Percentiles rank a stretch among this genome's conserved stretches.
Conservation (phyloP, 2,888 invertebrate genomes). For the Pimpla rufipes region DNA sequence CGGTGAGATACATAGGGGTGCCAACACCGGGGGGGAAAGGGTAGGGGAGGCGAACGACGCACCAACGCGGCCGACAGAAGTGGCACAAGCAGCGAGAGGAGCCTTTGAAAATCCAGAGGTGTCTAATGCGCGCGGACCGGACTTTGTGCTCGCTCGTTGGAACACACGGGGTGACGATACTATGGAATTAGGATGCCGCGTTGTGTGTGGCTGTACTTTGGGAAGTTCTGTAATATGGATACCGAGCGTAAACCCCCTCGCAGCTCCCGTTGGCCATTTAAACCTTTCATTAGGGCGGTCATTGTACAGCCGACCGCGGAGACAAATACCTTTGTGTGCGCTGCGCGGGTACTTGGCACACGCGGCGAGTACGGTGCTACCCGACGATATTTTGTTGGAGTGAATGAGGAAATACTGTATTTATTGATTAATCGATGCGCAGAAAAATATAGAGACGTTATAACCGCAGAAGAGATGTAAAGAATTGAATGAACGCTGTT, state of each 20-base stretch:
- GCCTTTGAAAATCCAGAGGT: conserved; percentile 65
- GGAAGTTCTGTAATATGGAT: neutral
- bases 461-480: no score
- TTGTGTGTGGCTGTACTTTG: conserved; percentile 5
- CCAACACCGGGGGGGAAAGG: conserved; percentile 79
- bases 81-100: conserved; percentile 70
- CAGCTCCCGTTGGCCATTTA: neutral
- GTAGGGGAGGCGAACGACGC: conserved; percentile 81
- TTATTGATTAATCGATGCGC: no score
- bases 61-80: conserved; percentile 77
- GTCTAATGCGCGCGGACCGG: conserved; percentile 58
- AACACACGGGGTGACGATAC: conserved; percentile 41
- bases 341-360: no score
- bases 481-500: no score
- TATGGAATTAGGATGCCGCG: conserved; percentile 26
- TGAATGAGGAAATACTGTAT: no score
- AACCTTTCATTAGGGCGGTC: conserved; percentile 7
- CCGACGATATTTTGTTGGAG: no score
- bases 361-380: no score
- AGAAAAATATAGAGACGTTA: no score
- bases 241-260: neutral
- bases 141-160: conserved; percentile 59
- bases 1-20: conserved; percentile 82
- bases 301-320: neutral
- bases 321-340: neutral